phyloP scores from a whole-genome alignment of 2,797 vertebrate genomes.

The Carapus acus region DNA sequence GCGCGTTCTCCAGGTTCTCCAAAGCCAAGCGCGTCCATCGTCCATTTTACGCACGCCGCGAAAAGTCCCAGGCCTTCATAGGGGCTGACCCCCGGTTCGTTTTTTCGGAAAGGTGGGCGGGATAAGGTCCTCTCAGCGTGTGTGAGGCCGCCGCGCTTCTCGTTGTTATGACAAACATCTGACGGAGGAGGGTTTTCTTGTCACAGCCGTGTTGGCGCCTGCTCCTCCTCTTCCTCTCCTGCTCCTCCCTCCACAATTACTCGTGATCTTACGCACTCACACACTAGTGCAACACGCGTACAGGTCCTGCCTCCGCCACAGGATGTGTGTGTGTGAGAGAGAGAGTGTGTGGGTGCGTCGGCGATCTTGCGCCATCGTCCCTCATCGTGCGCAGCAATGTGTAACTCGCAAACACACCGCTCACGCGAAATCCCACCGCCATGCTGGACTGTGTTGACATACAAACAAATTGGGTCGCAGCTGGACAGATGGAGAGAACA shows the following conservation, averaged over 20 bases:
- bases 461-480: too few relatives aligned
- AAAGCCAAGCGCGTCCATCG: constrained; percentile 27
- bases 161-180: constrained; percentile 31
- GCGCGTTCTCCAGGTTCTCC: constrained; percentile 17
- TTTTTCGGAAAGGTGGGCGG: neutral
- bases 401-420: too few relatives aligned
- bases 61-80: neutral
- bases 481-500: too few relatives aligned
- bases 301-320: neutral
- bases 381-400: too few relatives aligned
- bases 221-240: constrained; percentile 49
- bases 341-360: too few relatives aligned
- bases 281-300: neutral
- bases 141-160: constrained; percentile 15
- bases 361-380: too few relatives aligned
- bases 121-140: constrained; percentile 5
- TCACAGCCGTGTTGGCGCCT: constrained; percentile 23
- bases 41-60: constrained; percentile 46
- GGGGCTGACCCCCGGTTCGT: neutral
- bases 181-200: constrained; percentile 38
- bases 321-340: too few relatives aligned
- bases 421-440: too few relatives aligned
- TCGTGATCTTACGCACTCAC: neutral
- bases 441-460: too few relatives aligned
- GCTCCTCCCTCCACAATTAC: constrained; percentile 17